phyloP scores from a whole-genome alignment of 2,888 invertebrate species.

The Ormyrus thymus region DNA sequence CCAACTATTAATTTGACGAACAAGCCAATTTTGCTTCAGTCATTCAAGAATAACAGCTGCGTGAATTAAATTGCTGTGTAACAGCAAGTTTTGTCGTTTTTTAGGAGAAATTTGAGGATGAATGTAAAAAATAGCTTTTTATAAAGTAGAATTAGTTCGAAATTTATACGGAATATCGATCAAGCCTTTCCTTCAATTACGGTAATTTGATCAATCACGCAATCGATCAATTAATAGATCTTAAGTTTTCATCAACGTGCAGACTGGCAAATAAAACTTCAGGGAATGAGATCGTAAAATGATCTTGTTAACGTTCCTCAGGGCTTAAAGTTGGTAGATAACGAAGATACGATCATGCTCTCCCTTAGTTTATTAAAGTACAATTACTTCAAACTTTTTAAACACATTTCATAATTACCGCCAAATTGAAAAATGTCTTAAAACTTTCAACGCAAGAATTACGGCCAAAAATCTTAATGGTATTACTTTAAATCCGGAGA shows the following conservation, averaged over 20 bases:
- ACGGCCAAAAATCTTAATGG: neutral
- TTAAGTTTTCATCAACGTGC: too few species aligned
- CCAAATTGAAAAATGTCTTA: conserved; percentile 24
- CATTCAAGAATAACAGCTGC: too few species aligned
- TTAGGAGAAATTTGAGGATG: too few species aligned
- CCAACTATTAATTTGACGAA: too few species aligned
- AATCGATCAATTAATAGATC: too few species aligned
- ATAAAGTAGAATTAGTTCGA: too few species aligned
- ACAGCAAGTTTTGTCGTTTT: too few species aligned
- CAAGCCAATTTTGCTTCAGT: neutral
- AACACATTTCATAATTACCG: conserved; percentile 38
- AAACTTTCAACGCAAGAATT: conserved; percentile 10
- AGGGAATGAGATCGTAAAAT: neutral
- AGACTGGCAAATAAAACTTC: neutral
- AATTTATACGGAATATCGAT: too few species aligned
- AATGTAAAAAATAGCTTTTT: too few species aligned
- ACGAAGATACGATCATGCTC: conserved; percentile 22
- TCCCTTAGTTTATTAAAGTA: conserved; percentile 24
- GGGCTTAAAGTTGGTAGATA: conserved; percentile 17
- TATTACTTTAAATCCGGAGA: neutral
- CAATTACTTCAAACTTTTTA: conserved; percentile 23
- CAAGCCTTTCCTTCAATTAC: too few species aligned
- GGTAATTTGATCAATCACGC: too few species aligned
- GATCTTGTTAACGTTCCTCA: conserved; percentile 27
- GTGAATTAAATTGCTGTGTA: too few species aligned